These are phyloP conservation scores for Troides oblongomaculatus DNA, from an alignment of 2,888 invertebrate genomes.

Conservation along the genomic window DNA sequence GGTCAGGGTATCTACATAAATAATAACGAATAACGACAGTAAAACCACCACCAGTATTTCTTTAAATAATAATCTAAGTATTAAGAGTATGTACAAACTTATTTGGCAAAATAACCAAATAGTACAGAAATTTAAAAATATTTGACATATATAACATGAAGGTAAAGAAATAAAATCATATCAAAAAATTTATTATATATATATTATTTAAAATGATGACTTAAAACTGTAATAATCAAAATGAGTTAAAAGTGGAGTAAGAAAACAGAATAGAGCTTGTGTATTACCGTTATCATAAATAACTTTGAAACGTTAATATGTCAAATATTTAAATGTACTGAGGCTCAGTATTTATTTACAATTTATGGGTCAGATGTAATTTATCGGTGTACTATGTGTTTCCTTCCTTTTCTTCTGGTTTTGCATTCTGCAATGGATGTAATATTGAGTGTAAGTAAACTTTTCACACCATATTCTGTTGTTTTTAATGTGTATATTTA, in stretches of 20 bases:
- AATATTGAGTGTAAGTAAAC: conserved; percentile 63
- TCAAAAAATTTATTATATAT: too few species aligned
- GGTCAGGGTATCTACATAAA: conserved; percentile 2
- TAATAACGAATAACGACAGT: conserved; percentile 4
- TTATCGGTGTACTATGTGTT: conserved; percentile 66
- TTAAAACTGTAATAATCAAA: background rate
- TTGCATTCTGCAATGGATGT: conserved; percentile 77
- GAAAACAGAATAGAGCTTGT: conserved; percentile 13
- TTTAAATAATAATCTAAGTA: conserved; percentile 20
- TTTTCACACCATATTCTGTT: conserved; percentile 31
- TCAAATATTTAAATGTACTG: conserved; percentile 33
- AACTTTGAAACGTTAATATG: conserved; percentile 20
- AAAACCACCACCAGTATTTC: conserved; percentile 22
- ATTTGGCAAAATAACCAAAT: conserved; percentile 9
- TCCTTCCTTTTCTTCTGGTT: conserved; percentile 69
- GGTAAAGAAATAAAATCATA: too few species aligned
- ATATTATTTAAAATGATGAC: too few species aligned
- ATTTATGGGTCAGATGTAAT: conserved; percentile 56
- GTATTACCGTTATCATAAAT: conserved; percentile 28
- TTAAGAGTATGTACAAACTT: conserved; percentile 23
- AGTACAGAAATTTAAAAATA: conserved; percentile 24
- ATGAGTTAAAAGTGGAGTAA: background rate
- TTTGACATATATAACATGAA: conserved; percentile 25
- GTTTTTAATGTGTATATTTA: conserved; percentile 31
- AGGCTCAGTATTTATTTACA: conserved; percentile 46